Conservation (phyloP, 37 sponge, comb jelly and placozoan species). For the Halisarca cf. caerulea region DNA sequence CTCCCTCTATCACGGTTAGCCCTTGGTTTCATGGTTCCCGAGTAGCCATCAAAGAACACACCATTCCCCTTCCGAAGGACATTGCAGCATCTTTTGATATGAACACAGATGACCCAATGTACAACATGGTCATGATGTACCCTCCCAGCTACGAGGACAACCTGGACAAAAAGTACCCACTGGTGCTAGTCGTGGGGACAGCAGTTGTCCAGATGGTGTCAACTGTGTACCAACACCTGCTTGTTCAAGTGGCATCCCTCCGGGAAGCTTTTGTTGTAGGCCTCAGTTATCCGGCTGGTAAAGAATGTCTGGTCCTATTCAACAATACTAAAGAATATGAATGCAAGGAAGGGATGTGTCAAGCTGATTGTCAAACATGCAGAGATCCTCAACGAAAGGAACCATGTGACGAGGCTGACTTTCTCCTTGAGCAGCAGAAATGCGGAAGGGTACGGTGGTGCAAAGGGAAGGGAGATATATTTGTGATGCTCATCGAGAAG, state of each 20-base stretch:
- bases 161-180: constrained; percentile 47
- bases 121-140: constrained; percentile 28
- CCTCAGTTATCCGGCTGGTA: constrained; percentile 5
- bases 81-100: neutral
- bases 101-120: neutral
- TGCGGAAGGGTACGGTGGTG: constrained; percentile 29
- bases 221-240: constrained; percentile 32
- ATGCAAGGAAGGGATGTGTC: constrained; percentile 19
- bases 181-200: constrained; percentile 37
- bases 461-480: constrained; percentile 22
- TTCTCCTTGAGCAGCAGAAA: neutral
- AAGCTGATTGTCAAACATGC: constrained; percentile 44
- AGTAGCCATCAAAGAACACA: constrained; percentile 4
- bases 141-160: constrained; percentile 75
- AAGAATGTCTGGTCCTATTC: neutral
- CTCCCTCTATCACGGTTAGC: constrained; percentile 41
- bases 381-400: constrained; percentile 37
- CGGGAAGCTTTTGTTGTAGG: constrained; percentile 55
- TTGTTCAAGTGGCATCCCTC: constrained; percentile 45
- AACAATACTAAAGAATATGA: neutral
- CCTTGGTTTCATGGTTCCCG: constrained; percentile 66
- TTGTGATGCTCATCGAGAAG: constrained; percentile 48
- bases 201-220: neutral
- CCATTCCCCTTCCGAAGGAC: neutral
- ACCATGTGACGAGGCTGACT: constrained; percentile 40